A percentile compares a stretch with the other conserved stretches of the same genome.
Evolutionary conservation across 2,888 invertebrate genomes (phyloP).

Genomic region (Hirudinaria manillensis): DNA sequence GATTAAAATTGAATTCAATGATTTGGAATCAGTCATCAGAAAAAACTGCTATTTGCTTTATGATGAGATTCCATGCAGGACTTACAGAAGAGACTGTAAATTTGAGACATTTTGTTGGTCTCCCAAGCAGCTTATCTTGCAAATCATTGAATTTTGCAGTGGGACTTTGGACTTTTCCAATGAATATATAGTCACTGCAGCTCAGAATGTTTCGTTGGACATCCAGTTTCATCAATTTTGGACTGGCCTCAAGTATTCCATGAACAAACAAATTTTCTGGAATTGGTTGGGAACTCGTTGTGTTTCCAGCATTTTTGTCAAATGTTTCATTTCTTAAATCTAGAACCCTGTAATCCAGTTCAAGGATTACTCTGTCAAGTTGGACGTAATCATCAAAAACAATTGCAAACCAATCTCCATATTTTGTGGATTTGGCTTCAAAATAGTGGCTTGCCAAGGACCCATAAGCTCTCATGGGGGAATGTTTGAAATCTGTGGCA

Average conservation of each 20-base stretch:
- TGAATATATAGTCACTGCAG: slow-evolving; percentile 5
- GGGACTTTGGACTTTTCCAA: background rate
- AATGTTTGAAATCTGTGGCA: slow-evolving; percentile 4
- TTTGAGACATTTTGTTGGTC: slow-evolving; percentile 26
- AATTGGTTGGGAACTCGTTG: background rate
- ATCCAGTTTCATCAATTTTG: slow-evolving; percentile 19
- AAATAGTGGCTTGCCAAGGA: slow-evolving; percentile 2
- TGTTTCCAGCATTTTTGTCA: too few relatives aligned
- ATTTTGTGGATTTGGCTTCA: background rate
- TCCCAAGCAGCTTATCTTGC: background rate
- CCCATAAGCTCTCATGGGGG: background rate
- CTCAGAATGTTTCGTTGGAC: background rate
- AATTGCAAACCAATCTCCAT: slow-evolving; percentile 13
- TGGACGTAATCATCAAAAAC: slow-evolving; percentile 21
- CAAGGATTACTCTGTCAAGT: slow-evolving; percentile 2
- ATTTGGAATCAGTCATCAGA: too few relatives aligned
- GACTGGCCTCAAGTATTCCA: slow-evolving; percentile 8
- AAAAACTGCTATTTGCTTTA: slow-evolving; percentile 19
- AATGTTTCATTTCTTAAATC: background rate
- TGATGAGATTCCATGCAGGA: background rate
- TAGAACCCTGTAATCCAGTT: too few relatives aligned
- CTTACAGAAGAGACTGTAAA: background rate
- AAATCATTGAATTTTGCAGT: background rate
- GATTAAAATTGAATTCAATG: too few relatives aligned
- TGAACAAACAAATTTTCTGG: background rate